Evolutionary conservation across 2,113 vertebrate species (phyloP).

Genomic region (Colius striatus): DNA sequence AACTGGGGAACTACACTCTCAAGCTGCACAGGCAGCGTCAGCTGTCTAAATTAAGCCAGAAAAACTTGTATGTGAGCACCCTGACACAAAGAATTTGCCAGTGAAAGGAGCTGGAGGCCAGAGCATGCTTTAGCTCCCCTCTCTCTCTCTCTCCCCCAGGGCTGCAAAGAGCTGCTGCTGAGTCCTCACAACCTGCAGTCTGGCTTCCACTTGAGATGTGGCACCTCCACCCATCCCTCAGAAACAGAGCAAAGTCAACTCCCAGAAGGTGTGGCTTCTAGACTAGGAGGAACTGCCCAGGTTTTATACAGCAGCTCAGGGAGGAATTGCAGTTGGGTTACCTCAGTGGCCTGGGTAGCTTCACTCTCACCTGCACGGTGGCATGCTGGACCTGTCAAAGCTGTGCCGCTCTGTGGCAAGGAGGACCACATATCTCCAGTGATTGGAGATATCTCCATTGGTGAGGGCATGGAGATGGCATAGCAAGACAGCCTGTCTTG

Average conservation of each 20-base stretch:
- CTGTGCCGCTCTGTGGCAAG: neutral
- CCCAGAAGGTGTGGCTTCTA: neutral
- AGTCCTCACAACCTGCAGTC: neutral
- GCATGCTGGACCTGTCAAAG: neutral
- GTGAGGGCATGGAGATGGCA: neutral
- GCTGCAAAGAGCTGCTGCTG: neutral
- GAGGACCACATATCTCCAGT: fast-evolving
- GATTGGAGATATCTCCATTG: no score
- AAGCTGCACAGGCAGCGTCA: neutral
- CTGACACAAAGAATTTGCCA: neutral
- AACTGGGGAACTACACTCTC: neutral
- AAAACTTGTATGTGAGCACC: neutral
- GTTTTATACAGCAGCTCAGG: neutral
- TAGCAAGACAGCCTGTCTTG: neutral
- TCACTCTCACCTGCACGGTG: neutral
- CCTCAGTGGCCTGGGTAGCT: neutral
- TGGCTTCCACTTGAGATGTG: neutral
- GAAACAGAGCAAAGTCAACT: neutral
- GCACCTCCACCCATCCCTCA: neutral
- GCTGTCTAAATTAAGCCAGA: neutral
- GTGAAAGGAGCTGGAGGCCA: neutral
- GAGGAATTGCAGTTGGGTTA: neutral
- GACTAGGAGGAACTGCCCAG: neutral
- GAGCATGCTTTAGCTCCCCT: neutral
- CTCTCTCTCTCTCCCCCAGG: neutral